Percentiles rank a stretch among this genome's conserved stretches.
These are phyloP conservation scores for Helobdella robusta DNA, from an alignment of 2,888 invertebrate species.

Conservation along the genomic window DNA sequence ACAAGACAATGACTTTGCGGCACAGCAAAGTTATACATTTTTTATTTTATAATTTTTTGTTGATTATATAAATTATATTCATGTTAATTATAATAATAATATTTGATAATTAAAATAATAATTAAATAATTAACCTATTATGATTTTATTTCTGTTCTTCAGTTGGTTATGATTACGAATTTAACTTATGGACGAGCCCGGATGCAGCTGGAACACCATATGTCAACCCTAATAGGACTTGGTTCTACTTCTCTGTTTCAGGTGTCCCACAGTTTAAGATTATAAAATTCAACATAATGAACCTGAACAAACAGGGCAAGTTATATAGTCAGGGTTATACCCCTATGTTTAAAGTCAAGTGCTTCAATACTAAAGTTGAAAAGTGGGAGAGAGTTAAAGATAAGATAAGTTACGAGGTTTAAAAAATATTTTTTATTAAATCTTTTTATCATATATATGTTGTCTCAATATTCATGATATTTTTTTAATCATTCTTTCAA, in stretches of 20 bases:
- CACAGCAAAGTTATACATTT: no score
- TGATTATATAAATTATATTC: no score
- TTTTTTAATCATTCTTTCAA: not conserved
- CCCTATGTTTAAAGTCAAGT: constrained; percentile 38
- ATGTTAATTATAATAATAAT: no score
- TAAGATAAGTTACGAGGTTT: constrained; percentile 66
- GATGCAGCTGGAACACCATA: constrained; percentile 77
- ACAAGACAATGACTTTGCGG: no score
- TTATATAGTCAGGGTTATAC: constrained; percentile 69
- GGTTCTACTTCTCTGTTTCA: constrained; percentile 80
- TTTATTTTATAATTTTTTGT: no score
- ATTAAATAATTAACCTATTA: no score
- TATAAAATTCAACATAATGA: constrained; percentile 72
- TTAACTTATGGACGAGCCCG: constrained; percentile 79
- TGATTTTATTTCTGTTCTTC: not conserved
- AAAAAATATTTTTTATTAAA: not conserved
- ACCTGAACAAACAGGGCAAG: constrained; percentile 78
- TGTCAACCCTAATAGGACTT: constrained; percentile 76
- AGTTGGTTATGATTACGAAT: constrained; percentile 60
- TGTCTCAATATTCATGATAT: not conserved
- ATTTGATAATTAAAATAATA: no score
- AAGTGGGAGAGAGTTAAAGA: constrained; percentile 77
- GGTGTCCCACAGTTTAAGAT: constrained; percentile 52
- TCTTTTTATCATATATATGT: not conserved
- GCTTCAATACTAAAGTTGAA: constrained; percentile 55